These are phyloP conservation scores for Bergia puertoricense DNA, from an alignment of 92 coral and sea anemone species.

Conservation along the genomic window DNA sequence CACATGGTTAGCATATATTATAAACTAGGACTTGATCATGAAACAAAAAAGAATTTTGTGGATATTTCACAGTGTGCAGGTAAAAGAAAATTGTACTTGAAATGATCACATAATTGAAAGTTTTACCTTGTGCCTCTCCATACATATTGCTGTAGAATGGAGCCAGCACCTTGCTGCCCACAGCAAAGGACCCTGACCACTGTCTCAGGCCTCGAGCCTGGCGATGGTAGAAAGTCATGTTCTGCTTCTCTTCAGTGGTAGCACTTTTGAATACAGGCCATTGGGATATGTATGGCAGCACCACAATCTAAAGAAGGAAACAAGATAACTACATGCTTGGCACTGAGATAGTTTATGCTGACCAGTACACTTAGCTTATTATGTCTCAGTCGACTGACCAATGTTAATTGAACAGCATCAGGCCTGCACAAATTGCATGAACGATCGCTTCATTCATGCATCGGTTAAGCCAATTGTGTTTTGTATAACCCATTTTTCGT, in stretches of 20 bases:
- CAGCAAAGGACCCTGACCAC: slow-evolving; percentile 67
- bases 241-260: slow-evolving; percentile 57
- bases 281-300: slow-evolving; percentile 64
- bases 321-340: neutral
- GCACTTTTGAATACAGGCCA: slow-evolving; percentile 58
- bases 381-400: no score
- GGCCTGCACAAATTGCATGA: no score
- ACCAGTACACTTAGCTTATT: neutral
- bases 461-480: no score
- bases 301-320: slow-evolving; percentile 60
- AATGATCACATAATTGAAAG: neutral
- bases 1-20: no score
- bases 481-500: no score
- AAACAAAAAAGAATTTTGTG: no score
- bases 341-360: neutral
- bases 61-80: neutral
- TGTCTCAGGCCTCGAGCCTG: slow-evolving; percentile 52
- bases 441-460: no score
- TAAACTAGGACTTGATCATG: no score
- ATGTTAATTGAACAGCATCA: no score
- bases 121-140: slow-evolving; percentile 83
- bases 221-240: slow-evolving; percentile 61
- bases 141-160: slow-evolving; percentile 74
- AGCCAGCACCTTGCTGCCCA: slow-evolving; percentile 64
- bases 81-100: neutral